phyloP scores from a whole-genome alignment of 1,140 invertebrate species.

The Artemia franciscana region DNA sequence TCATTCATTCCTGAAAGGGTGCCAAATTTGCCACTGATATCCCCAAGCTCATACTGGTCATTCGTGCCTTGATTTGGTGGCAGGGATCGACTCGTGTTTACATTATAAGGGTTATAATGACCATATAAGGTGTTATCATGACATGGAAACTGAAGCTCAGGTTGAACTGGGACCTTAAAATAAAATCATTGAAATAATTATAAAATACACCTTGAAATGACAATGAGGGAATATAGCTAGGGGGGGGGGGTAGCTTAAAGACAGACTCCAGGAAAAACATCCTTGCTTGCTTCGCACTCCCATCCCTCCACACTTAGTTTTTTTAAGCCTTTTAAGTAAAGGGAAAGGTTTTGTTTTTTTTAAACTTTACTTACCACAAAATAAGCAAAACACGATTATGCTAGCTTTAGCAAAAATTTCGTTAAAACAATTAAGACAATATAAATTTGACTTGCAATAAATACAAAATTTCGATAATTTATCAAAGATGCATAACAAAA shows the following conservation, averaged over 20 bases:
- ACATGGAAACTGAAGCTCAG: constrained; percentile 65
- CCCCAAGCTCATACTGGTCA: constrained; percentile 70
- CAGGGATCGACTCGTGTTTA: constrained; percentile 33
- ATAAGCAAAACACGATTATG: too few species aligned
- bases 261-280: constrained; percentile 6
- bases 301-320: too few species aligned
- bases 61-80: constrained; percentile 34
- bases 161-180: constrained; percentile 43
- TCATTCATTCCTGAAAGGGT: constrained; percentile 20
- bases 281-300: background rate
- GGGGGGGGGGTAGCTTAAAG: constrained; percentile 12
- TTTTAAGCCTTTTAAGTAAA: too few species aligned
- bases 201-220: background rate
- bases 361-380: too few species aligned
- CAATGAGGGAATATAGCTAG: constrained; percentile 1
- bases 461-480: too few species aligned
- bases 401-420: too few species aligned
- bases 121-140: constrained; percentile 51
- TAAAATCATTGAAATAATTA: constrained; percentile 2
- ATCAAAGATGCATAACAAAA: too few species aligned
- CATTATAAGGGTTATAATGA: constrained; percentile 53
- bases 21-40: constrained; percentile 74
- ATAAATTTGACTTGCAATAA: too few species aligned
- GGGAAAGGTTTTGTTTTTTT: too few species aligned
- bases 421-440: too few species aligned